phyloP scores from a whole-genome alignment of 2,888 invertebrate species.

The Hypomecis atomaria region DNA sequence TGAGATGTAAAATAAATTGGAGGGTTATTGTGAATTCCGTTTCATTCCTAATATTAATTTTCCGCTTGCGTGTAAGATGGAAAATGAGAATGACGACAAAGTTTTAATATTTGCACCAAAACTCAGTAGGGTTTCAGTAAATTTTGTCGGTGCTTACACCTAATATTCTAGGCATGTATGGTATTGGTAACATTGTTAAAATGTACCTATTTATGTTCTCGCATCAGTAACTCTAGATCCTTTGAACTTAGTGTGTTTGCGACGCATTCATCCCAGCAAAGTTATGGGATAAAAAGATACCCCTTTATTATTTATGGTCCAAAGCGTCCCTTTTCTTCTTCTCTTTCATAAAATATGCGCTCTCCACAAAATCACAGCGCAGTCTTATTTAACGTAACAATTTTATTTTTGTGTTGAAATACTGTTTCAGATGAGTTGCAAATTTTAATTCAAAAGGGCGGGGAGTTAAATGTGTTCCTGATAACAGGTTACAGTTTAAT shows the following conservation, averaged over 20 bases:
- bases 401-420: slow-evolving; percentile 14
- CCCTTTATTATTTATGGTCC: slow-evolving; percentile 73
- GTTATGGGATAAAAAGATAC: slow-evolving; percentile 63
- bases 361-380: slow-evolving; percentile 33
- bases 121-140: not conserved
- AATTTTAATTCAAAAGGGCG: slow-evolving; percentile 41
- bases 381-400: slow-evolving; percentile 37
- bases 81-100: slow-evolving; percentile 10
- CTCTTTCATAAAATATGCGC: slow-evolving; percentile 51
- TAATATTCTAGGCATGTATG: not conserved
- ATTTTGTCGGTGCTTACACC: not conserved
- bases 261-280: slow-evolving; percentile 56
- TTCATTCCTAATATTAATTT: slow-evolving; percentile 24
- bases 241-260: slow-evolving; percentile 47
- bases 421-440: slow-evolving; percentile 27
- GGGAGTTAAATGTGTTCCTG: slow-evolving; percentile 31
- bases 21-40: slow-evolving; percentile 28
- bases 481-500: slow-evolving; percentile 70
- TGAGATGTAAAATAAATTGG: slow-evolving; percentile 34
- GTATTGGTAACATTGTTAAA: not conserved
- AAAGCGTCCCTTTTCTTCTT: slow-evolving; percentile 60
- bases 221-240: slow-evolving; percentile 35
- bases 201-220: slow-evolving; percentile 23
- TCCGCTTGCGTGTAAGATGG: slow-evolving; percentile 11
- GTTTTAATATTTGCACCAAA: not conserved